Base-by-base conservation (phyloP, 1,140 invertebrate genomes). In the Polypedilum vanderplanki region DNA sequence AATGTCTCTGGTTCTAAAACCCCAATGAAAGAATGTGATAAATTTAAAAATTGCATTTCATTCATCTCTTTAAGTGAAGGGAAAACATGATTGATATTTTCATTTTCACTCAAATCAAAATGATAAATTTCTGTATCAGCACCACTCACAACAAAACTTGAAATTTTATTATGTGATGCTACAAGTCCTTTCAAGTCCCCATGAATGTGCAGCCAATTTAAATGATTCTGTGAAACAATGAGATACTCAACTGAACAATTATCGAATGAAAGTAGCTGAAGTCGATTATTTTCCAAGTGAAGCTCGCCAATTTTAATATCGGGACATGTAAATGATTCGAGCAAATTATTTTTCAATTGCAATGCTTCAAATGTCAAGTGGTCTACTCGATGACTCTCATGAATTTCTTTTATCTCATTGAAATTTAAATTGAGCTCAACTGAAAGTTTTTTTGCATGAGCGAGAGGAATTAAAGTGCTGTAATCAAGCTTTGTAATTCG, bases 241-340 rank as follows among this genome's bases (percentile, higher is more conserved):
- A 22, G 17, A 70, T 70, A 70, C 20, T 70, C 65, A 7, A 70
- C 65, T 18, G 65, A 70, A 20, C 65, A 70, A 22, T 70, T 70
- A 22, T 70, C 65, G 18, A 70, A 70, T 18, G 65, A 70, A 20
- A 70, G 3, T 7, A 22, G 3, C 1, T 20, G 17, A 4, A 70
- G 20, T 22, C 18, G 3, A 70, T 70, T 70, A 22, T 18, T 22
- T 70, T 70, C 65, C 20, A 70, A 18, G 10, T 70, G 65, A 4
- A 70, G 17, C 20, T 70, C 65, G 0, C 20, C 65, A 70, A 70
- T 70, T 10, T 22, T 70, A n/a, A 70, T 70, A 17, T 70, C 65
- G 3, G 65, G 65, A 70, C 65, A 70, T 20, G 65, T 20, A 18
- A 70, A 70, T 9, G 15, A 18, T 10, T 18, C 17, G 9, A 70